phyloP scores from a whole-genome alignment of 53 echinoderm and acorn worm species.

The Paelopatides confundens region DNA sequence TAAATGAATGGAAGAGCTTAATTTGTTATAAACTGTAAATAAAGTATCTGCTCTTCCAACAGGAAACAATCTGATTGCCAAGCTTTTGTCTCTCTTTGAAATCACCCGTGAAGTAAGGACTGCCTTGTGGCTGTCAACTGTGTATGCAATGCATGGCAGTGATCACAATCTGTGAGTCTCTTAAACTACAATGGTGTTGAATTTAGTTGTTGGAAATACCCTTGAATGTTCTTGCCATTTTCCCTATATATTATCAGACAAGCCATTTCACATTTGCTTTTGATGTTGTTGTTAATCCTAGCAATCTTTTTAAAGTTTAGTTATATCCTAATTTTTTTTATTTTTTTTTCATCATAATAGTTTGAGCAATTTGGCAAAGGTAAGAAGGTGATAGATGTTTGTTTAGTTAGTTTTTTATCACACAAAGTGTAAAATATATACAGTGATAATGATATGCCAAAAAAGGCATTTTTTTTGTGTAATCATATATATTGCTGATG shows the following conservation, averaged over 20 bases:
- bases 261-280: not conserved
- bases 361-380: too few species aligned
- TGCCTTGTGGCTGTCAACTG: conserved; percentile 35
- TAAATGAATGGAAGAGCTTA: not conserved
- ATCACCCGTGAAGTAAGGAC: conserved; percentile 14
- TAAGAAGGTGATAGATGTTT: too few species aligned
- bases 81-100: conserved; percentile 1
- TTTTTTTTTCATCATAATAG: too few species aligned
- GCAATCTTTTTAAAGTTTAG: too few species aligned
- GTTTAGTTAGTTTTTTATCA: too few species aligned
- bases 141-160: conserved; percentile 13
- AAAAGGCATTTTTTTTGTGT: too few species aligned
- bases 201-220: too few species aligned
- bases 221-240: not conserved
- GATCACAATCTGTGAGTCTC: not conserved
- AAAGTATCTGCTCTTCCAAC: not conserved
- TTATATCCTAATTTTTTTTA: too few species aligned
- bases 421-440: too few species aligned
- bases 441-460: too few species aligned
- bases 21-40: too few species aligned
- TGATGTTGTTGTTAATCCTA: not conserved
- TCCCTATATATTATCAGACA: not conserved
- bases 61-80: conserved; percentile 7
- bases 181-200: not conserved
- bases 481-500: too few species aligned